phyloP scores from a whole-genome alignment of 2,797 vertebrate species.

The Pipistrellus pygmaeus region DNA sequence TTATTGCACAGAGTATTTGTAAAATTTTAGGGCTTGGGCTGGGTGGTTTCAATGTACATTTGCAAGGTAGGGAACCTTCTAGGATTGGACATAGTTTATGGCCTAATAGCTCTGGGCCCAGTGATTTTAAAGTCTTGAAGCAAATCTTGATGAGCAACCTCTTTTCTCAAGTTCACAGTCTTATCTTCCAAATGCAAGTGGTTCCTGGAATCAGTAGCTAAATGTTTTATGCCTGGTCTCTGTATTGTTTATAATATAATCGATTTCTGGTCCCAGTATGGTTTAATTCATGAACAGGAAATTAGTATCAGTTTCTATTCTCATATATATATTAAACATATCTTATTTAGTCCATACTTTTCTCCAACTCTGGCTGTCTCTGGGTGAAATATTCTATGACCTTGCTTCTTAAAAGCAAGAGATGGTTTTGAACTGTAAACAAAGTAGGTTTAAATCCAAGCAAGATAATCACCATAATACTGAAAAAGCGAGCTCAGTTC shows the following conservation, averaged over 20 bases:
- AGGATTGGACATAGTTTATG: neutral
- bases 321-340: neutral
- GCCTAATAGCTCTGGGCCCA: neutral
- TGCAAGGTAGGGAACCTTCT: neutral
- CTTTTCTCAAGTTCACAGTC: neutral
- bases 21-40: neutral
- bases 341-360: constrained; percentile 28
- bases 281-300: constrained; percentile 54
- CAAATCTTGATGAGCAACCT: neutral
- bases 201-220: constrained; percentile 16
- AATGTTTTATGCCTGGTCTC: neutral
- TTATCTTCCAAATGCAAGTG: neutral
- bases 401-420: constrained; percentile 40
- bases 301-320: constrained; percentile 17
- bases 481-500: constrained; percentile 41
- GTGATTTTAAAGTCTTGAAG: neutral
- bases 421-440: constrained; percentile 45
- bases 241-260: neutral
- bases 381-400: neutral
- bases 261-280: neutral
- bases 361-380: neutral
- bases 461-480: neutral
- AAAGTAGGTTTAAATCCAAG: constrained; percentile 31
- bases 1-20: neutral
- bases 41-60: neutral